Percentiles rank a stretch among this genome's conserved stretches.
phyloP scores from a whole-genome alignment of 2,888 invertebrate genomes.

The Ariolimax columbianus region DNA sequence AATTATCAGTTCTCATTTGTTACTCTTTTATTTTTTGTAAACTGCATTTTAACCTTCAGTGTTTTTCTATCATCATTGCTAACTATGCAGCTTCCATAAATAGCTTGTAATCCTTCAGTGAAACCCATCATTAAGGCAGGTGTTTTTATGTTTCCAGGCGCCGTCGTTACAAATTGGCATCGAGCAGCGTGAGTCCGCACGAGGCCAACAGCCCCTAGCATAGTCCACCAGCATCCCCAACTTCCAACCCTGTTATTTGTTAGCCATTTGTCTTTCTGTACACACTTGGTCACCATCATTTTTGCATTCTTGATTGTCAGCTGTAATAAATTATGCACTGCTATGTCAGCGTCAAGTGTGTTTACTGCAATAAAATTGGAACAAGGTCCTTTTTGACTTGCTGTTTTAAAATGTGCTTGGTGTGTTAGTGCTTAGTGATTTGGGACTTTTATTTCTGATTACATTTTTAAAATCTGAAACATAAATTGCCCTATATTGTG shows the following conservation, averaged over 20 bases:
- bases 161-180: constrained; percentile 74
- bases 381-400: constrained; percentile 38
- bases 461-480: neutral
- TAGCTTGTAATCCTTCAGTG: neutral
- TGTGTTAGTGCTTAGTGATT: constrained; percentile 13
- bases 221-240: constrained; percentile 64
- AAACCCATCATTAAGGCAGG: constrained; percentile 27
- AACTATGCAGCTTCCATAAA: neutral
- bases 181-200: constrained; percentile 71
- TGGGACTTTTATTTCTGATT: neutral
- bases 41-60: too few relatives aligned
- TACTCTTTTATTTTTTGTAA: too few relatives aligned
- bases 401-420: constrained; percentile 12
- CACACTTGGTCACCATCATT: constrained; percentile 46
- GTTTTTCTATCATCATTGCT: too few relatives aligned
- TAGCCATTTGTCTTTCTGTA: constrained; percentile 53
- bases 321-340: constrained; percentile 34
- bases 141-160: constrained; percentile 64
- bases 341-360: constrained; percentile 23
- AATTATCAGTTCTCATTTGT: too few relatives aligned
- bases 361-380: constrained; percentile 41
- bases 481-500: constrained; percentile 1
- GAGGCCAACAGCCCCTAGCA: constrained; percentile 71
- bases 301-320: constrained; percentile 40
- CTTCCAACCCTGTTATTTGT: constrained; percentile 51